Percentiles rank a stretch among this genome's conserved stretches.
These are phyloP conservation scores for Drepana falcataria DNA, from an alignment of 2,888 invertebrate genomes.

Conservation along the genomic window DNA sequence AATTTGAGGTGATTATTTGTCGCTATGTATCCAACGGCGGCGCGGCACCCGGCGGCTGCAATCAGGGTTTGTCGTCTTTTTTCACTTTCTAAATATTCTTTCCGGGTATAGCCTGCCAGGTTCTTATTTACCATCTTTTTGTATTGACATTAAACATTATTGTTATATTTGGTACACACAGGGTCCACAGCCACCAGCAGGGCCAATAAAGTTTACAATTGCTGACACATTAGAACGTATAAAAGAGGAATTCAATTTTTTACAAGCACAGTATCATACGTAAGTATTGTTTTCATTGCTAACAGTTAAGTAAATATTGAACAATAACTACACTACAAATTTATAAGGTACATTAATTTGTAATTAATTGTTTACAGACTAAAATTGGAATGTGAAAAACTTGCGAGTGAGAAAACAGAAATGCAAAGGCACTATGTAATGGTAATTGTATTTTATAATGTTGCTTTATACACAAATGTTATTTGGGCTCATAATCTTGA, in stretches of 20 bases:
- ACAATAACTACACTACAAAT: slow-evolving; percentile 8
- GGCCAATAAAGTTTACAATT: slow-evolving; percentile 95
- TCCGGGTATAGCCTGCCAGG: too few relatives aligned
- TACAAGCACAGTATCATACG: slow-evolving; percentile 97
- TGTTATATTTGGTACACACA: slow-evolving; percentile 59
- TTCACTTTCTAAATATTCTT: slow-evolving; percentile 8
- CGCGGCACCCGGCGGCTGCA: slow-evolving; percentile 87
- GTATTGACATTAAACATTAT: slow-evolving; percentile 5
- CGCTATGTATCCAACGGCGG: slow-evolving; percentile 86
- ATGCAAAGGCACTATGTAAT: slow-evolving; percentile 99
- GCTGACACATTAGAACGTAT: slow-evolving; percentile 95
- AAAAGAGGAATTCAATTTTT: slow-evolving; percentile 96
- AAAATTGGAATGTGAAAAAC: slow-evolving; percentile 98
- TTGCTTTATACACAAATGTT: slow-evolving; percentile 18
- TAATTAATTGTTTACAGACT: slow-evolving; percentile 80
- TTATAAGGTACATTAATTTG: slow-evolving; percentile 4
- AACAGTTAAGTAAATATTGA: background rate
- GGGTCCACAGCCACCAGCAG: slow-evolving; percentile 92
- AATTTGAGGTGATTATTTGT: slow-evolving; percentile 24
- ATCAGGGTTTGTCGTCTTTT: slow-evolving; percentile 79
- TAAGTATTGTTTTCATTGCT: slow-evolving; percentile 72
- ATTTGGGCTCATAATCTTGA: slow-evolving; percentile 22
- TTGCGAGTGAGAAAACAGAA: slow-evolving; percentile 98
- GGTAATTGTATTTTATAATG: slow-evolving; percentile 79
- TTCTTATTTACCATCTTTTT: background rate